These are phyloP conservation scores for Phortica okadai DNA, from an alignment of 2,888 invertebrate species.

Conservation along the genomic window DNA sequence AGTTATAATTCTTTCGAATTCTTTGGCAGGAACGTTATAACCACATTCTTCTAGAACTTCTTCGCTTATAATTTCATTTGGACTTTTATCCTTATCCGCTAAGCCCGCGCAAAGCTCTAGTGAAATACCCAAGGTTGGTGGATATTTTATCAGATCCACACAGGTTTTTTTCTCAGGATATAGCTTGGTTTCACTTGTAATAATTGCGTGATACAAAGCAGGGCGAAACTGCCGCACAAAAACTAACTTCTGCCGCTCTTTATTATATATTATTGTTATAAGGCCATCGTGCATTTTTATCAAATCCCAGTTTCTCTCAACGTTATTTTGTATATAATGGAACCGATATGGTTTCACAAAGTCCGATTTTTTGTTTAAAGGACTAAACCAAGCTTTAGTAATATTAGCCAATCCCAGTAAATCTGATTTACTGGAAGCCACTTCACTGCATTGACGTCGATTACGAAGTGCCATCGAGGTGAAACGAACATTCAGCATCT, in stretches of 20 bases:
- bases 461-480: background rate
- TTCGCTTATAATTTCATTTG: slow-evolving; percentile 87
- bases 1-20: slow-evolving; percentile 42
- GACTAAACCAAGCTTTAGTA: slow-evolving; percentile 72
- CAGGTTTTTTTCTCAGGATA: slow-evolving; percentile 57
- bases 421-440: background rate
- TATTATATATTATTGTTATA: slow-evolving; percentile 88
- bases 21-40: slow-evolving; percentile 48
- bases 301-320: slow-evolving; percentile 87
- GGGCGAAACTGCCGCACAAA: slow-evolving; percentile 94
- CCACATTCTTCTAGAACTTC: slow-evolving; percentile 94
- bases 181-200: slow-evolving; percentile 77
- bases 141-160: slow-evolving; percentile 82
- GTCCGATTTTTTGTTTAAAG: slow-evolving; percentile 81
- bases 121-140: slow-evolving; percentile 85
- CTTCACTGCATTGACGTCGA: background rate
- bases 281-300: slow-evolving; percentile 90
- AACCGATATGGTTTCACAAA: slow-evolving; percentile 86
- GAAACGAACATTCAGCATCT: background rate
- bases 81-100: slow-evolving; percentile 85
- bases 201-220: slow-evolving; percentile 85
- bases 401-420: slow-evolving; percentile 65
- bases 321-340: slow-evolving; percentile 85
- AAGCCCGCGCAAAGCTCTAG: slow-evolving; percentile 96
- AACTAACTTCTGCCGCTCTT: slow-evolving; percentile 84